These are phyloP conservation scores for Cetoscarus ocellatus DNA, from an alignment of 2,797 vertebrate genomes.

Conservation along the genomic window DNA sequence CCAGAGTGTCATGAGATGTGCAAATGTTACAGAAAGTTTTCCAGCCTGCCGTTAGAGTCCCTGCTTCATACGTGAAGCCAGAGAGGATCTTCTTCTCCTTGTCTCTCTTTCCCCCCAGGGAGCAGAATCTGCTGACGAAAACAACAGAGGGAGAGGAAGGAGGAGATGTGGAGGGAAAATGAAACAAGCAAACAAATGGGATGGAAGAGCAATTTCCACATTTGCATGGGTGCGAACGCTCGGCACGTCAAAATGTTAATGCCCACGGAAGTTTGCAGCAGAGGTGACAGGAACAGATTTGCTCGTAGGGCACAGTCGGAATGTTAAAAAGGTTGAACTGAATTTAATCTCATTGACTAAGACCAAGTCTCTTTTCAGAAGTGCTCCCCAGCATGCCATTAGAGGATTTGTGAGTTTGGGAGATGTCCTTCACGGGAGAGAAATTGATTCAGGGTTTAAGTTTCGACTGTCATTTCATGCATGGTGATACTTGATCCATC, in stretches of 20 bases:
- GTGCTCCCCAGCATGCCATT: slow-evolving; percentile 35
- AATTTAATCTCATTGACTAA: slow-evolving; percentile 35
- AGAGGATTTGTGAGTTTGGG: slow-evolving; percentile 37
- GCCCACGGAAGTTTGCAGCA: slow-evolving; percentile 28
- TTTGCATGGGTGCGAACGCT: slow-evolving; percentile 51
- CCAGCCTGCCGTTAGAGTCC: slow-evolving; percentile 25
- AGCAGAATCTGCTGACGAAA: slow-evolving; percentile 58
- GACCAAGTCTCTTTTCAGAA: slow-evolving; percentile 22
- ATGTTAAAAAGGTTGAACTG: slow-evolving; percentile 49
- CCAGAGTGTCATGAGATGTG: slow-evolving; percentile 38
- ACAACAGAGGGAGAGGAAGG: slow-evolving; percentile 4
- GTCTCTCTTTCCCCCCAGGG: slow-evolving; percentile 42
- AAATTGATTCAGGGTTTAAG: slow-evolving; percentile 21
- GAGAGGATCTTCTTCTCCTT: slow-evolving; percentile 27
- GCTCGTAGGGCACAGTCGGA: slow-evolving; percentile 12
- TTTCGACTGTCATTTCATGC: slow-evolving; percentile 4
- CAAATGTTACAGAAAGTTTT: slow-evolving; percentile 50
- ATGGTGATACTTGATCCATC: slow-evolving; percentile 21
- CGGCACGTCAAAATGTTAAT: slow-evolving; percentile 34
- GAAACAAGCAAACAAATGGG: slow-evolving; percentile 63
- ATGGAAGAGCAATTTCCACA: slow-evolving; percentile 53
- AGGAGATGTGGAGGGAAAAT: slow-evolving; percentile 41
- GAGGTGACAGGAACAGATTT: slow-evolving; percentile 48
- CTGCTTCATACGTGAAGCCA: slow-evolving; percentile 28
- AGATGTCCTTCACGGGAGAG: slow-evolving; percentile 34